phyloP scores from a whole-genome alignment of 2,888 invertebrate species.

The Rhabditoides inermis region DNA sequence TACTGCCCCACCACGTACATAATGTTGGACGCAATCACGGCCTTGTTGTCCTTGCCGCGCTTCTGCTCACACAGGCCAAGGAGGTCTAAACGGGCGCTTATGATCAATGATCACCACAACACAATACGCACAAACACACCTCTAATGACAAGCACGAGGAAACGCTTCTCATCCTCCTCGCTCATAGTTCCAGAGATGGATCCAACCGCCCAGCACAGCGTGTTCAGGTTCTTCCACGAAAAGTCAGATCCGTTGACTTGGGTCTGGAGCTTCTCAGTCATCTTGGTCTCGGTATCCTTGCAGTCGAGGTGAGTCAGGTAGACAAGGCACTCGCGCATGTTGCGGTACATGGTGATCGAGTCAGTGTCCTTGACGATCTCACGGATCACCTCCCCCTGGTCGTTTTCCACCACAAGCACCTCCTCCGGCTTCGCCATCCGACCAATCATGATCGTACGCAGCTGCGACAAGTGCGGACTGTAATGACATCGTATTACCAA shows the following conservation, averaged over 20 bases:
- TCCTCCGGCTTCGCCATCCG: constrained; percentile 99
- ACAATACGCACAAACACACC: constrained; percentile 22
- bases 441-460: constrained; percentile 93
- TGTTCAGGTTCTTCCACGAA: constrained; percentile 99
- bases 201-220: constrained; percentile 97
- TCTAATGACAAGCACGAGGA: constrained; percentile 94
- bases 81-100: constrained; percentile 63
- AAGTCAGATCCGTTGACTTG: constrained; percentile 94
- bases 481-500: too few species aligned
- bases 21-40: constrained; percentile 98
- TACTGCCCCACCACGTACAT: constrained; percentile 99
- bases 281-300: constrained; percentile 90
- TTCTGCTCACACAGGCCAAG: constrained; percentile 95
- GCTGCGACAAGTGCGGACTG: constrained; percentile 53
- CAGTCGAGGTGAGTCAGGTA: constrained; percentile 97
- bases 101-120: constrained; percentile 4
- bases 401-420: constrained; percentile 97
- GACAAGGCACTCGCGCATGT: constrained; percentile 70
- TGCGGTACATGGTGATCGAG: constrained; percentile 96
- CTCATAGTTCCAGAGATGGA: constrained; percentile 97
- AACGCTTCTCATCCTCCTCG: constrained; percentile 97
- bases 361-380: constrained; percentile 99
- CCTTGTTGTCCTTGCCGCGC: constrained; percentile 96
- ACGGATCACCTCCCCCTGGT: constrained; percentile 83
- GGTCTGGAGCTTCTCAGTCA: constrained; percentile 95